Evolutionary conservation across 2,797 vertebrate species (phyloP).

Genomic region (Podarcis lilfordi): DNA sequence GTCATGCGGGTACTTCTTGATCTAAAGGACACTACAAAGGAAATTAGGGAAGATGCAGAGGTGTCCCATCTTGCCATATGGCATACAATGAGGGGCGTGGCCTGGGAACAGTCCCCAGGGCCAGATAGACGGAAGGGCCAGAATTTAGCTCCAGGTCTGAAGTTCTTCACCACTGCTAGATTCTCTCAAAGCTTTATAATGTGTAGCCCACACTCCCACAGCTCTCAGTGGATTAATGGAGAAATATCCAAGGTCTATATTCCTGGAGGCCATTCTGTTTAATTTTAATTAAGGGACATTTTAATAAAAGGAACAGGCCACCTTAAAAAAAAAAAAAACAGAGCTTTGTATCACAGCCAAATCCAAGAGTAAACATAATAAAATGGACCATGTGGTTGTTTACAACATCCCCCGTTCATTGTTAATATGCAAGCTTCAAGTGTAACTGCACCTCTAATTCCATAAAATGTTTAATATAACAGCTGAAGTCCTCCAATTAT

Average conservation of each 20-base stretch:
- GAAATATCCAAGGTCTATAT: background rate
- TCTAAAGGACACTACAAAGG: no score
- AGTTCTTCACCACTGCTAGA: no score
- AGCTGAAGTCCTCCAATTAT: conserved; percentile 66
- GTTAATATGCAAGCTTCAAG: conserved; percentile 64
- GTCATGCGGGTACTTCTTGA: no score
- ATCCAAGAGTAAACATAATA: conserved; percentile 57
- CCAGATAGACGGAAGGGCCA: no score
- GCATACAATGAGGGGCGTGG: no score
- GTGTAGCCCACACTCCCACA: background rate
- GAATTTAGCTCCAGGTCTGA: no score
- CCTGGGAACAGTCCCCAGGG: no score
- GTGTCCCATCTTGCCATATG: no score
- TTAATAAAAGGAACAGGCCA: background rate
- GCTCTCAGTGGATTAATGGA: background rate
- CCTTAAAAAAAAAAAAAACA: background rate
- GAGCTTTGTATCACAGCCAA: conserved; percentile 38
- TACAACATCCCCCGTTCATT: conserved; percentile 56
- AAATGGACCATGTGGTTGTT: conserved; percentile 57
- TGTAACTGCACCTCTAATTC: conserved; percentile 55
- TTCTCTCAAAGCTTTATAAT: background rate
- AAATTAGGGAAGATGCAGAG: no score
- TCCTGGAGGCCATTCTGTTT: background rate
- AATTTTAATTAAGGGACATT: background rate
- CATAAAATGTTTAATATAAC: conserved; percentile 72